A percentile compares a stretch with the other conserved stretches of the same genome.
Evolutionary conservation across 1,140 invertebrate genomes (phyloP).

Genomic region (Teleogryllus occipitalis): DNA sequence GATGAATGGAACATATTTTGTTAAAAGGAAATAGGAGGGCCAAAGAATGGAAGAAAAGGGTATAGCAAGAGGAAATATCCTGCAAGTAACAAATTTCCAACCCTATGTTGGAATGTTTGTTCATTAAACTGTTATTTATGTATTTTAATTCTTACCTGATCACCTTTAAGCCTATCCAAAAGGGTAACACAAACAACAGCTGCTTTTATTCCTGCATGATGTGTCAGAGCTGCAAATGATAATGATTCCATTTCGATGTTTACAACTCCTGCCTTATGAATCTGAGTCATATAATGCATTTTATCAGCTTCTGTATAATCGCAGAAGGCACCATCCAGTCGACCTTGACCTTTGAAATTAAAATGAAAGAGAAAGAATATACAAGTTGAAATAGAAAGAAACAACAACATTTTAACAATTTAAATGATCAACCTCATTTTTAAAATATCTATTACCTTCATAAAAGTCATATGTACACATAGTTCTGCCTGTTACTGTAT

Average conservation of each 20-base stretch:
- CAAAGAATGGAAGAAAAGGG: no score
- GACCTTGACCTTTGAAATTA: constrained; percentile 61
- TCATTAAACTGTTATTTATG: not conserved
- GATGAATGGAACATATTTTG: not conserved
- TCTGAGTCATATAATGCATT: constrained; percentile 70
- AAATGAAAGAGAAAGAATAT: not conserved
- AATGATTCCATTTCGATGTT: constrained; percentile 99
- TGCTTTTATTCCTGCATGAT: constrained; percentile 87
- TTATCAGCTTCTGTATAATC: constrained; percentile 86
- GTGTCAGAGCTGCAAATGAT: constrained; percentile 86
- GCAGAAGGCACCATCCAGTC: constrained; percentile 95
- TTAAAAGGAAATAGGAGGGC: no score
- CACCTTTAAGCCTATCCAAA: constrained; percentile 86
- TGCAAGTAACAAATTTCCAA: not conserved
- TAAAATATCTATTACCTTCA: constrained; percentile 57
- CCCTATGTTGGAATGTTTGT: not conserved
- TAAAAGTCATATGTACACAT: constrained; percentile 97
- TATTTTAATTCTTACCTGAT: constrained; percentile 60
- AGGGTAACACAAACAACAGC: constrained; percentile 90
- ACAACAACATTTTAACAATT: not conserved
- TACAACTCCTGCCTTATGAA: constrained; percentile 71
- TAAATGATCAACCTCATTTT: not conserved
- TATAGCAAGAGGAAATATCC: not conserved
- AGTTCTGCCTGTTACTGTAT: constrained; percentile 81
- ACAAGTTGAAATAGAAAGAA: not conserved